Conservation (phyloP, 1,140 invertebrate genomes). For the Drosophila repleta region DNA sequence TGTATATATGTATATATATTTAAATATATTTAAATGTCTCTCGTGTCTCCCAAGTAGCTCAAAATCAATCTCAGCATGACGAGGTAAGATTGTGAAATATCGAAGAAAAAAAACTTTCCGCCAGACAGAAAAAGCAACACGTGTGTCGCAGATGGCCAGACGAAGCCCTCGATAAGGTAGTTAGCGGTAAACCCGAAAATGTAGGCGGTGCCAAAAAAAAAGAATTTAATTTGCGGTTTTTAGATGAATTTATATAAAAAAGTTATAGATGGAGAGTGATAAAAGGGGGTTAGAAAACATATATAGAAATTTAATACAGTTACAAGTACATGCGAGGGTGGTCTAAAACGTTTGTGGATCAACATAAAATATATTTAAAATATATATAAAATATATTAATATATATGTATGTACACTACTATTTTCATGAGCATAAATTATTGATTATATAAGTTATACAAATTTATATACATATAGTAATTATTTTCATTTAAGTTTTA, state of each 20-base stretch:
- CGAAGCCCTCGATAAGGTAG: constrained; percentile 6
- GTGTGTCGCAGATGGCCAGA: constrained; percentile 27
- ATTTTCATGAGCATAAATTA: too few relatives aligned
- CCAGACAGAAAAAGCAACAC: constrained; percentile 37
- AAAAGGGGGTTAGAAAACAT: not conserved
- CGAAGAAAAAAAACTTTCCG: constrained; percentile 61
- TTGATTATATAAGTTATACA: too few relatives aligned
- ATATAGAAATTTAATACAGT: not conserved
- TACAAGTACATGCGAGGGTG: not conserved
- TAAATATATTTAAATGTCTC: not conserved
- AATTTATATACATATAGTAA: too few relatives aligned
- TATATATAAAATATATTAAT: too few relatives aligned
- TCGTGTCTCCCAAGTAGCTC: constrained; percentile 32
- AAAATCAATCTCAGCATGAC: constrained; percentile 18
- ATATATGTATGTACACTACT: too few relatives aligned
- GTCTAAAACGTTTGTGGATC: not conserved
- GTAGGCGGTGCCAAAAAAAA: not conserved
- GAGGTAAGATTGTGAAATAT: constrained; percentile 5
- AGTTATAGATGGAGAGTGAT: too few relatives aligned
- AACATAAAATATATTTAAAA: not conserved
- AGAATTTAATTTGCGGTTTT: too few relatives aligned
- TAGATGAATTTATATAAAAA: too few relatives aligned
- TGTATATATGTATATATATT: not conserved
- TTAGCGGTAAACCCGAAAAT: constrained; percentile 15
- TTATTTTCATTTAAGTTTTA: too few relatives aligned